phyloP scores from a whole-genome alignment of 2,113 vertebrate genomes.

The Rhagologus leucostigma region DNA sequence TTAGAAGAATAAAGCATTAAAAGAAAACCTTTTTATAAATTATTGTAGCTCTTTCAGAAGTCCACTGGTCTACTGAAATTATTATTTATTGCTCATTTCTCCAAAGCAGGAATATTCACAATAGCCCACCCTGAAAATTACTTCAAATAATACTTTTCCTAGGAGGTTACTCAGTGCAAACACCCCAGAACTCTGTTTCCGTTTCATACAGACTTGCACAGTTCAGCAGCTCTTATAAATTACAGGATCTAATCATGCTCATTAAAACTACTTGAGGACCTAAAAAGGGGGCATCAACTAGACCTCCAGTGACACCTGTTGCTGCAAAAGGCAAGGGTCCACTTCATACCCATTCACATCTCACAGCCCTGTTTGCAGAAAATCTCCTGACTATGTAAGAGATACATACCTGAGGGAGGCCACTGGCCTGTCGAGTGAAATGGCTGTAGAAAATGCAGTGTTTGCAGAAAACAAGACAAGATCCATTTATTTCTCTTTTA shows the following conservation, averaged over 20 bases:
- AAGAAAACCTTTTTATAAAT: neutral
- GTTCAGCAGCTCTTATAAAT: neutral
- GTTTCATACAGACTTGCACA: neutral
- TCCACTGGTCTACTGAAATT: neutral
- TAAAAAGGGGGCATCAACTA: neutral
- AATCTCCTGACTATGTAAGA: neutral
- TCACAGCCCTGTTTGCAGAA: neutral
- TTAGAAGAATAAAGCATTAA: neutral
- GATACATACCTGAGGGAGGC: neutral
- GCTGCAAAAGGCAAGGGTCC: neutral
- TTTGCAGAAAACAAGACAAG: constrained; percentile 16
- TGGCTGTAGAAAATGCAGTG: neutral
- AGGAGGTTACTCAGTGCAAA: neutral
- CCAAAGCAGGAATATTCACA: neutral
- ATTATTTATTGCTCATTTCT: neutral
- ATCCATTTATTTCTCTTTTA: constrained; percentile 32
- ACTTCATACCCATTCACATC: neutral
- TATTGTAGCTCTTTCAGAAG: neutral
- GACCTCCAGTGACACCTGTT: neutral
- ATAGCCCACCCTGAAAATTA: neutral
- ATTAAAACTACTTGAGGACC: neutral
- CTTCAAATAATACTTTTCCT: neutral
- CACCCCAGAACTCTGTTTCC: neutral
- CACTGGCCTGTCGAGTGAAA: neutral
- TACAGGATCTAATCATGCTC: neutral